Conservation (phyloP, 2,797 vertebrate genomes). For the Brachymystax lenok region DNA sequence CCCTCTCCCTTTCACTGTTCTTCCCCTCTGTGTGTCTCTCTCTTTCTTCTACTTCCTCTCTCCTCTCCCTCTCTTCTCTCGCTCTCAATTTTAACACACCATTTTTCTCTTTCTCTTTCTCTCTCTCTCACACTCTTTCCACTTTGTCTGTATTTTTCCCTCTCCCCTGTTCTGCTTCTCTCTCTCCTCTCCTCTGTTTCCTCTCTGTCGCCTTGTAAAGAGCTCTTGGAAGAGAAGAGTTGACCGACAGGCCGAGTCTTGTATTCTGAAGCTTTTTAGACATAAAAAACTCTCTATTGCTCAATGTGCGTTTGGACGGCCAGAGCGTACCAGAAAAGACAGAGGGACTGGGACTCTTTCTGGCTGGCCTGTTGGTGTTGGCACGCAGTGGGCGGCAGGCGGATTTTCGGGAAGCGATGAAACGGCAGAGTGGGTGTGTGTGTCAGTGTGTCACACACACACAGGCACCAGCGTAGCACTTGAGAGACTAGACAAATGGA, state of each 20-base stretch:
- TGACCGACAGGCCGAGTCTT: neutral
- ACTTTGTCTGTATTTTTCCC: neutral
- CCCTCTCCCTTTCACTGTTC: neutral
- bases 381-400: neutral
- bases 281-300: slow-evolving; percentile 3
- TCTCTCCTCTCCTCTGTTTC: too few relatives aligned
- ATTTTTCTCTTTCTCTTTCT: neutral
- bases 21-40: neutral
- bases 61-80: too few relatives aligned
- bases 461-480: slow-evolving; percentile 7
- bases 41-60: too few relatives aligned
- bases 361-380: slow-evolving; percentile 13
- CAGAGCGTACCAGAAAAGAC: slow-evolving; percentile 9
- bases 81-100: neutral
- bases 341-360: neutral
- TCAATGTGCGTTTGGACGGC: neutral
- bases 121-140: neutral
- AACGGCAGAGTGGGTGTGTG: slow-evolving; percentile 15
- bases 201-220: slow-evolving; percentile 14
- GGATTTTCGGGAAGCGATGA: slow-evolving; percentile 5
- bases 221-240: neutral
- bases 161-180: neutral
- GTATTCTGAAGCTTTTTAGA: slow-evolving; percentile 7
- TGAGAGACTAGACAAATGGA: slow-evolving; percentile 16
- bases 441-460: slow-evolving; percentile 3